Evolutionary conservation across 2,797 vertebrate genomes (phyloP), one percentile per base, ranked within the genome.

Genomic region (Crypturellus tataupa): DNA sequence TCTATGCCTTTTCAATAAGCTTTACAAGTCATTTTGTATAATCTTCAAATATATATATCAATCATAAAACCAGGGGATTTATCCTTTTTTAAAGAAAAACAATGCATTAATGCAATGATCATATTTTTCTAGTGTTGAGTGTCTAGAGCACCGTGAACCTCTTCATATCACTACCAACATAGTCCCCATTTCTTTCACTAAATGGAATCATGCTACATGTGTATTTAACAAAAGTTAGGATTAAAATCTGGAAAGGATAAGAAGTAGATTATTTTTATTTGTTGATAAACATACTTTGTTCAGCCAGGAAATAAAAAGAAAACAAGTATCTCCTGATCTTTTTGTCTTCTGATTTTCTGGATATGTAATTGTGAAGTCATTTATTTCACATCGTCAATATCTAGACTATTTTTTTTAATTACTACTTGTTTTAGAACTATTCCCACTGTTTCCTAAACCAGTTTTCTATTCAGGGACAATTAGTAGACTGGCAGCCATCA

Each of bases 381-480:
- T 53, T 71, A 87, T 77, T 93, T 29, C 27, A 77, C 62, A 40
- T 83, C 72, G n/a, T 62, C 47, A 59, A 13, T 6, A 60, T 80
- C 37, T 73, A 70, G 64, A 14, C 55, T 67, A 21, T 44, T 58
- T 1, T n/a, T 1, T 76, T 87, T 56, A 47, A 49, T 49, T 49
- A 24, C 12, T 85, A 19, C 78, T 83, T 93, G 13, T 37, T 62
- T 15, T 89, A 68, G 21, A 89, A 63, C 24, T 63, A 21, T n/a
- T 90, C 11, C 27, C 25, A 47, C 29, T 55, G 10, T 85, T 93
- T 90, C 71, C 71, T 42, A 88, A 93, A 47, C 21, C 12, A 60
- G 25, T 82, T 93, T 92, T 89, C 78, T n/a, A 35, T 64, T 93
- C 58, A 44, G 40, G 82, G 63, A 33, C 84, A 88, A 65, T 89